Base-by-base conservation (phyloP, 2,888 invertebrate genomes). In the Drosophila atripex region DNA sequence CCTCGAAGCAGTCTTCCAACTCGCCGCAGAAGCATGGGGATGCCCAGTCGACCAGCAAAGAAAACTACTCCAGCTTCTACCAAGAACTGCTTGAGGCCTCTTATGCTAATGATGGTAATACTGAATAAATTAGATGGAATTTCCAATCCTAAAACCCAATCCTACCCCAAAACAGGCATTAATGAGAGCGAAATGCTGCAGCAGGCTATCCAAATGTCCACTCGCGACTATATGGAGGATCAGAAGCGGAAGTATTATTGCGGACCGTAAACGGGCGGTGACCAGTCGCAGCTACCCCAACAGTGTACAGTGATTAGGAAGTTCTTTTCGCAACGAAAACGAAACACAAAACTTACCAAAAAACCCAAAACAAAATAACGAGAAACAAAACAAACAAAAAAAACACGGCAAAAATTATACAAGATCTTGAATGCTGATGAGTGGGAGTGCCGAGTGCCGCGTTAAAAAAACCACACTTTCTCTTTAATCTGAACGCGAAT, bases 41-140 rank as follows among this genome's bases (percentile, higher is more conserved):
- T 18, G 38, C 54, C 32, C 64, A 72, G 23, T 66, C 77, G 28
- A 47, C 79, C 11, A 43, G 75, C 32, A 77, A 89, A 32, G 75
- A 85, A 38, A 82, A 80, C 32, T 69, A 80, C 49, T 90, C 91
- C 12, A 88, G 83, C 71, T 91, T 92, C 71, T 92, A 92, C 78
- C 91, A 91, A 65, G 92, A 92, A 32, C 70, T 92, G n/a, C 84
- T 92, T 4, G 91, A 91, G 55, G 91, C 92, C 23, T 91, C 92
- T 4, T 92, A 91, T 77, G 85, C 89, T 11, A 88, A 89, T 66
- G 90, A 91, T 75, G 91, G 91, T 91, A 45, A 73, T 77, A 23
- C 35, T 1, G 1, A 21, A 11, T 12, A 5, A 2, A 6, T 18
- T 8, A n/a, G 5, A 6, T 12, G 12, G 21, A 23, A 21, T 41